Base-by-base conservation (phyloP, 1,140 invertebrate species). In the Heliconius eleuchia region DNA sequence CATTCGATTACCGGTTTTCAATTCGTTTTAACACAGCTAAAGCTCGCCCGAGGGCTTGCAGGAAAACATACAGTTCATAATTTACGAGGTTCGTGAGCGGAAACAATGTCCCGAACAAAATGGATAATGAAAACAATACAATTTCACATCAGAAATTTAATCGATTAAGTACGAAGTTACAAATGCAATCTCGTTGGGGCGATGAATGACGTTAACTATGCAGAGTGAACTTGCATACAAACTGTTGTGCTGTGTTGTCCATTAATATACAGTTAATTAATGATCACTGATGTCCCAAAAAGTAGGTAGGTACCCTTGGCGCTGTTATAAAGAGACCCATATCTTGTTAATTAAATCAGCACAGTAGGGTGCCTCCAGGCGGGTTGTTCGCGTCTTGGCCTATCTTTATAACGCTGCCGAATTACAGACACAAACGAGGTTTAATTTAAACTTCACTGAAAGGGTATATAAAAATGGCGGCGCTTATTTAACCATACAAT, bases 271-370 rank as follows among this genome's bases (percentile, higher is more conserved):
- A 30, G 60, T 66, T 66, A 66, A 66, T 66, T 66, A 66, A 66
- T 66, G 60, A 66, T 66, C 60, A 0, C 27, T 16, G 60, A 87
- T 89, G 86, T 88, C 85, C 87, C 87, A 85, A 90, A 91, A 90
- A 92, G 87, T 90, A 85, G 86, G 88, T 89, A 83, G 86, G 89
- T 88, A 84, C 60, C 78, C 73, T 76, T 73, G 72, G 85, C 87
- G 89, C 88, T 88, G 85, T 88, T 92, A 91, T 91, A 91, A 92
- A 89, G 89, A 91, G 88, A 88, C 87, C 85, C 91, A 92, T 94
- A 93, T 94, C 92, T 93, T 91, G 91, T 94, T 94, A 94, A 94
- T 94, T 94, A 94, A 94, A 93, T 94, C 92, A 90, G 81, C 86
- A 89, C 91, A 87, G 91, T 88, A 83, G 91, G 91, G 88, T 85